Conservation (phyloP, 2,113 vertebrate genomes). For the Callaeas wilsoni region DNA sequence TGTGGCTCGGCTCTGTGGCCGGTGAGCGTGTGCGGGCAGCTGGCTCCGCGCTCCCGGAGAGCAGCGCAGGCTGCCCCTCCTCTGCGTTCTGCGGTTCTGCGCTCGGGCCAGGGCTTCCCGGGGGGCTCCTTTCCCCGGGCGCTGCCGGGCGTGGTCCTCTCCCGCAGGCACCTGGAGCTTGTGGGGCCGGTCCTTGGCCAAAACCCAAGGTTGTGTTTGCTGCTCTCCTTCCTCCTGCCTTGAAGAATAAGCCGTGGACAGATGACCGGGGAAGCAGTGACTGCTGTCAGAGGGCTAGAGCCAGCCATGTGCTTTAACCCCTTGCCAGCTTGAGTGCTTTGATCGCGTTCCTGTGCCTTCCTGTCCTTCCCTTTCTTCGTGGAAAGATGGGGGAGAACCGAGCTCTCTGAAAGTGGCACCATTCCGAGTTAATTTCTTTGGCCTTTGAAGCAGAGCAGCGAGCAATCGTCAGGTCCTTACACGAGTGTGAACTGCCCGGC, state of each 20-base stretch:
- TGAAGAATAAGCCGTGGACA: neutral
- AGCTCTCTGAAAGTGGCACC: neutral
- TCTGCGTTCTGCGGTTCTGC: neutral
- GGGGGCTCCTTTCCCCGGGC: neutral
- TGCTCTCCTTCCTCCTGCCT: neutral
- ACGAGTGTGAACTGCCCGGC: neutral
- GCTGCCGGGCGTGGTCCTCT: accelerated
- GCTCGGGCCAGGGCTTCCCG: accelerated
- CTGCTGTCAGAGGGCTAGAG: neutral
- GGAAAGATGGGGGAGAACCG: neutral
- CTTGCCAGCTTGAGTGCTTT: neutral
- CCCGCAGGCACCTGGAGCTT: neutral
- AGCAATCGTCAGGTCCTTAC: neutral
- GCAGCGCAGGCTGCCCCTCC: neutral
- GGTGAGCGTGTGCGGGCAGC: neutral
- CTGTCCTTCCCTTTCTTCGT: neutral
- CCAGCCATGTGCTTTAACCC: neutral
- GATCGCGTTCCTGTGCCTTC: neutral
- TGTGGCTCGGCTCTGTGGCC: accelerated
- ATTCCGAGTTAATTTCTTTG: neutral
- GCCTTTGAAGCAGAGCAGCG: neutral
- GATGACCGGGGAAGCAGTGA: neutral
- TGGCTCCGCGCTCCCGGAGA: neutral
- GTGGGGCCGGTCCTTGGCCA: neutral
- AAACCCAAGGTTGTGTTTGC: neutral